Conservation (phyloP, 1,140 invertebrate genomes). For the Cydia splendana region DNA sequence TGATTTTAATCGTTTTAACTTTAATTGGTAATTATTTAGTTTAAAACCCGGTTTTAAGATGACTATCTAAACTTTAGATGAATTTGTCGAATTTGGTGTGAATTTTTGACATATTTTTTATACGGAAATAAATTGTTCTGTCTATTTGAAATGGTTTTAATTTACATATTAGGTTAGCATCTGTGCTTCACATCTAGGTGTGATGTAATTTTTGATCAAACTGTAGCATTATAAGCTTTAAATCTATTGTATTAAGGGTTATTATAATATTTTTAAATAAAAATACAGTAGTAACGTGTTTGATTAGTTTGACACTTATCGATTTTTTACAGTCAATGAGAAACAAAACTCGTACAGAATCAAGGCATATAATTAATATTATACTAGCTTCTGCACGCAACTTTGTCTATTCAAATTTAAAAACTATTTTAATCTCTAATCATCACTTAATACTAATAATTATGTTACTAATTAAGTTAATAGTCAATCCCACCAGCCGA, state of each 20-base stretch:
- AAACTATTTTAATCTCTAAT: too few species aligned
- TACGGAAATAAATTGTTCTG: neutral
- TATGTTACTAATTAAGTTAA: too few species aligned
- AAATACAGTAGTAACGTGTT: too few species aligned
- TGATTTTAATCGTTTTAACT: slow-evolving; percentile 18
- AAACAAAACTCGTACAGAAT: too few species aligned
- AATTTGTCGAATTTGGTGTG: slow-evolving; percentile 27
- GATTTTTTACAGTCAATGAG: too few species aligned
- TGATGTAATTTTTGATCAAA: neutral
- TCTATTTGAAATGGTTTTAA: neutral
- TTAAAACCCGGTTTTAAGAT: slow-evolving; percentile 28
- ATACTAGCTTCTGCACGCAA: too few species aligned
- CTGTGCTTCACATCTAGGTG: neutral
- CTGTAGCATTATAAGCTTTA: neutral
- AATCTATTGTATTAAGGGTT: neutral
- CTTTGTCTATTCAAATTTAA: too few species aligned
- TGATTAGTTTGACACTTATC: too few species aligned
- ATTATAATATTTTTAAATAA: too few species aligned
- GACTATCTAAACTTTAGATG: neutral
- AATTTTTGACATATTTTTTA: slow-evolving; percentile 5
- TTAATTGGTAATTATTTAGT: slow-evolving; percentile 32
- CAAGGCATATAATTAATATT: too few species aligned
- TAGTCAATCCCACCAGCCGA: too few species aligned
- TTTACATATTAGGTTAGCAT: neutral
- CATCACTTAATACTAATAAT: too few species aligned